Base-by-base conservation (phyloP, 23 tunicate species). In the Styela clava region DNA sequence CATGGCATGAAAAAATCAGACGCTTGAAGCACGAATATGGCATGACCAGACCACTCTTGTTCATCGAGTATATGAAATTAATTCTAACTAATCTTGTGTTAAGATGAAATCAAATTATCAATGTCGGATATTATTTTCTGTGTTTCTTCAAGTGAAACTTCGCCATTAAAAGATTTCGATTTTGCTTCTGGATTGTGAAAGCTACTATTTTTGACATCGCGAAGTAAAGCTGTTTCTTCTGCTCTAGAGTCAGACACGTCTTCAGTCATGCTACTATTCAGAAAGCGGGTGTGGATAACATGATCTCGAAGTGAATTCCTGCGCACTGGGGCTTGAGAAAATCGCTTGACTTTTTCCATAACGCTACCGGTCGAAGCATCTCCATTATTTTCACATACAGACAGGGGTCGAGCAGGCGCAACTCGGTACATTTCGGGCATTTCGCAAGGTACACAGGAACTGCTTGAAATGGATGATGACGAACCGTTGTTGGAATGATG, bases 91-190 rank as follows among this genome's bases (percentile, higher is more conserved):
- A n/a, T n/a, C 56, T 44, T 12, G 12, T 65, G 63, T 83, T 69
- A 87, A 32, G 85, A 73, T 34, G 86, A 85, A 62, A 89, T 85
- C 27, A 85, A 37, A 34, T 74, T 84, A 63, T 89, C 95, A 34
- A 89, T 89, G 33, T 89, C 88, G 73, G 86, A 84, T 16, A 89
- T 85, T 31, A 89, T 89, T 85, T 82, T 78, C 67, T 89, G 95
- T 20, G 88, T 89, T 69, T 89, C 95, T 68, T 89, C 77, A 88
- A 89, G 78, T 52, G 72, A 77, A 5, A 88, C 94, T 44, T 83
- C 74, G 24, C 85, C 85, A 65, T 73, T 82, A 22, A 70, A 69
- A 0, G 68, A 20, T 24, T 73, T 63, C 33, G 74, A 73, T 1
- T 33, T 73, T 25, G 30, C 78, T 1, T 33, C 28, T 25, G 30